A percentile compares a stretch with the other conserved stretches of the same genome.
These are phyloP conservation scores for Bucco capensis DNA, from an alignment of 2,113 vertebrate genomes.

Conservation along the genomic window DNA sequence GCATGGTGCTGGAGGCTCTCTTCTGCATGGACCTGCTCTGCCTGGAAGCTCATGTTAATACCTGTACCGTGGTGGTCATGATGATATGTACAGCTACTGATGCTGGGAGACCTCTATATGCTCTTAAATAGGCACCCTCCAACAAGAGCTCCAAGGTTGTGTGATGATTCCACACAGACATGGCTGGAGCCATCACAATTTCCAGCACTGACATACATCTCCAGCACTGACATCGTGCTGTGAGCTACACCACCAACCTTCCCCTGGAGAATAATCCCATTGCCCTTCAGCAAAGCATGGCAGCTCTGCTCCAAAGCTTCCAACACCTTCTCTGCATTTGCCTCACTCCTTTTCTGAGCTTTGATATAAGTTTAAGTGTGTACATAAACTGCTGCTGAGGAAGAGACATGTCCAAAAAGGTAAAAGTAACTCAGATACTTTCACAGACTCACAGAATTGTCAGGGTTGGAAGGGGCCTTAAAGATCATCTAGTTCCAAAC, in stretches of 20 bases:
- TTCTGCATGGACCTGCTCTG: background rate
- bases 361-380: background rate
- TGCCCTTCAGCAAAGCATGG: background rate
- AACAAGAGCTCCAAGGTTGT: background rate
- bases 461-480: no score
- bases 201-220: background rate
- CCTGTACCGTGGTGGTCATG: background rate
- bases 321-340: background rate
- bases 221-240: background rate
- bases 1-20: background rate
- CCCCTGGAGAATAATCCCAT: background rate
- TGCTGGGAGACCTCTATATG: background rate
- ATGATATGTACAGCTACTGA: rapidly evolving
- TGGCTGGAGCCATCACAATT: background rate
- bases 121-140: background rate
- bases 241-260: background rate
- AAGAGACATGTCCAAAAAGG: background rate
- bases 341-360: background rate
- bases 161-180: background rate
- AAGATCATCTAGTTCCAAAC: no score
- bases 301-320: background rate
- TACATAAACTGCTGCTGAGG: background rate
- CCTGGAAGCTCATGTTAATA: background rate
- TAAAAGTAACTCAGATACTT: background rate
- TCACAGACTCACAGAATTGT: no score